Evolutionary conservation across 2,888 invertebrate genomes (phyloP).

Genomic region (Synanthedon tipuliformis): DNA sequence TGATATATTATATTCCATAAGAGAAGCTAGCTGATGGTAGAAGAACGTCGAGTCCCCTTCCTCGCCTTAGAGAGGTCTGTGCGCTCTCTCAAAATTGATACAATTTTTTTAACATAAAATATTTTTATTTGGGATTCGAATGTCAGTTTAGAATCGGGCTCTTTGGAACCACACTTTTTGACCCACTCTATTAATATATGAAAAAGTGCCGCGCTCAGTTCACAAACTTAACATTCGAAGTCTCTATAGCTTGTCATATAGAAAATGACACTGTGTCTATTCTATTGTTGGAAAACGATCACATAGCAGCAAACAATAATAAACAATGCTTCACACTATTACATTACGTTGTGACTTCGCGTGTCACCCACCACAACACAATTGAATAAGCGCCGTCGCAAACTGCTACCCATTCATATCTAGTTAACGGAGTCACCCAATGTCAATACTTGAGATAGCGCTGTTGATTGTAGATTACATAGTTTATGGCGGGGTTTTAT

Average conservation of each 20-base stretch:
- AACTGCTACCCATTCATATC: constrained; percentile 29
- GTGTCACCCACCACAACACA: constrained; percentile 25
- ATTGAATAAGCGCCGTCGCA: constrained; percentile 34
- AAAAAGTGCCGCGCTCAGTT: too few species aligned
- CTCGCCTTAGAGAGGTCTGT: too few species aligned
- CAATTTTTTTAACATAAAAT: too few species aligned
- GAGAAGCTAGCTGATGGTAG: too few species aligned
- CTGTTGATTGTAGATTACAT: not conserved
- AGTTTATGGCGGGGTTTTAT: not conserved
- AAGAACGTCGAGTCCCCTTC: too few species aligned
- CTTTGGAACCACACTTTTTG: too few species aligned
- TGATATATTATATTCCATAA: too few species aligned
- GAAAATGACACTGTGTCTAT: not conserved
- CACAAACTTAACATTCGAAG: too few species aligned
- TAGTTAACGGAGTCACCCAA: constrained; percentile 18
- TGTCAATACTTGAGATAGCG: not conserved
- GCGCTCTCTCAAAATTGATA: too few species aligned
- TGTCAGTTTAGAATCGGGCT: too few species aligned
- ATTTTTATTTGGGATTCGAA: too few species aligned
- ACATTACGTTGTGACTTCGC: constrained; percentile 18
- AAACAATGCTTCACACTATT: not conserved
- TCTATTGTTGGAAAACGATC: not conserved
- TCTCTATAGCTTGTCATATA: not conserved
- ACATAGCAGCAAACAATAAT: not conserved
- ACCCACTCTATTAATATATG: too few species aligned